Evolutionary conservation across 2,797 vertebrate genomes (phyloP).

Genomic region (Pseudotriccus pelzelni): DNA sequence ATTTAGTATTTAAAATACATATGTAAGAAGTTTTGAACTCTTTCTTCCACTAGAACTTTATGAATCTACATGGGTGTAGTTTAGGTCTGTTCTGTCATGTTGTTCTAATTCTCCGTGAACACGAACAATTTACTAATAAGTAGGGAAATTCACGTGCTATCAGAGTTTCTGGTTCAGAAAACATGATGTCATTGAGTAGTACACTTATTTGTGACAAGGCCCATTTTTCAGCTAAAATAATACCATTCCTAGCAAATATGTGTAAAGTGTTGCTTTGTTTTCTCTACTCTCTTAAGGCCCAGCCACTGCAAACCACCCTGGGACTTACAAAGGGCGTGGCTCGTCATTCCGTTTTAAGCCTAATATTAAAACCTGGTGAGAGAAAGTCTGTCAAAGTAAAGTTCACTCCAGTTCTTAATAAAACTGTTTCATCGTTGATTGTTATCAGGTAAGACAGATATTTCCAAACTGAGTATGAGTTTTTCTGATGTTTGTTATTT

Average conservation of each 20-base stretch:
- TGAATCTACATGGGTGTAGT: not conserved
- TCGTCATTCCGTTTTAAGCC: conserved; percentile 87
- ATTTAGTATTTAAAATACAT: not conserved
- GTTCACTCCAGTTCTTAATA: conserved; percentile 90
- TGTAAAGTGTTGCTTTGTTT: conserved; percentile 5
- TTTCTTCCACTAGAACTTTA: not conserved
- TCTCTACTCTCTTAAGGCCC: conserved; percentile 77
- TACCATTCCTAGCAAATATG: not conserved
- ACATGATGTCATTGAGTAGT: not conserved
- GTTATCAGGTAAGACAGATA: conserved; percentile 89
- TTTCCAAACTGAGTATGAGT: not conserved
- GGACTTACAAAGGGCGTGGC: conserved; percentile 85
- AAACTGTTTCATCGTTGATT: conserved; percentile 91
- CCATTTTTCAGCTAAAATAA: not conserved
- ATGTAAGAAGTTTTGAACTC: not conserved
- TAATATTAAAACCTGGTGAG: conserved; percentile 92
- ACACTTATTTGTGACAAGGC: not conserved
- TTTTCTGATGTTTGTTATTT: not conserved
- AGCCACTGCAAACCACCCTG: conserved; percentile 79
- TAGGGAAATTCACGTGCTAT: not conserved
- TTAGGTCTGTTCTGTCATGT: not conserved
- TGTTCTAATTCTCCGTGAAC: not conserved
- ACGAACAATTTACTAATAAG: not conserved
- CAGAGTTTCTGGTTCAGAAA: not conserved
- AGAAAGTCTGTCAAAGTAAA: conserved; percentile 87